phyloP scores from a whole-genome alignment of 2,888 invertebrate genomes.

The Empis livida region DNA sequence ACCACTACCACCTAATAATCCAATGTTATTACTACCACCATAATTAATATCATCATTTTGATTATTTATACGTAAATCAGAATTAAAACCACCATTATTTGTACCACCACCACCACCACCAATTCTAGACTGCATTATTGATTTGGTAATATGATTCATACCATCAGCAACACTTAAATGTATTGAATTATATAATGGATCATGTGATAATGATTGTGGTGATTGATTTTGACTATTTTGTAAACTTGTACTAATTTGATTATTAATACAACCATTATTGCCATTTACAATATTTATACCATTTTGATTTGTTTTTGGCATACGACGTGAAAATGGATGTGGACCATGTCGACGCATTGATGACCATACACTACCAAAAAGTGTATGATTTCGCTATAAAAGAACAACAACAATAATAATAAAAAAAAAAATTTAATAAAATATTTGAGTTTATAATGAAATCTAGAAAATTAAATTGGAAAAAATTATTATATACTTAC shows the following conservation, averaged over 20 bases:
- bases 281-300: conserved; percentile 15
- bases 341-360: conserved; percentile 69
- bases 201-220: conserved; percentile 12
- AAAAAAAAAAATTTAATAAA: no score
- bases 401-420: no score
- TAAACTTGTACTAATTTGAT: neutral
- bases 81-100: conserved; percentile 10
- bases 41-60: conserved; percentile 2
- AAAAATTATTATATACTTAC: conserved; percentile 44
- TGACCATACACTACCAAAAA: conserved; percentile 94
- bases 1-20: conserved; percentile 11
- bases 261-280: conserved; percentile 11
- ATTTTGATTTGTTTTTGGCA: conserved; percentile 21
- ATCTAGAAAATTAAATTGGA: no score
- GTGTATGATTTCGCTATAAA: conserved; percentile 80
- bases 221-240: conserved; percentile 7
- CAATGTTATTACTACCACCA: conserved; percentile 11
- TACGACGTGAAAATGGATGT: conserved; percentile 25
- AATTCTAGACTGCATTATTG: conserved; percentile 27
- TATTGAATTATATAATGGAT: conserved; percentile 12
- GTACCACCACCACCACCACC: conserved; percentile 7
- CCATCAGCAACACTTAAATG: conserved; percentile 31
- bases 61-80: conserved; percentile 17
- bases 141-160: conserved; percentile 33
- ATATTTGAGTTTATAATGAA: no score